These are phyloP conservation scores for Cromileptes altivelis DNA, from an alignment of 2,113 vertebrate species.

Conservation along the genomic window DNA sequence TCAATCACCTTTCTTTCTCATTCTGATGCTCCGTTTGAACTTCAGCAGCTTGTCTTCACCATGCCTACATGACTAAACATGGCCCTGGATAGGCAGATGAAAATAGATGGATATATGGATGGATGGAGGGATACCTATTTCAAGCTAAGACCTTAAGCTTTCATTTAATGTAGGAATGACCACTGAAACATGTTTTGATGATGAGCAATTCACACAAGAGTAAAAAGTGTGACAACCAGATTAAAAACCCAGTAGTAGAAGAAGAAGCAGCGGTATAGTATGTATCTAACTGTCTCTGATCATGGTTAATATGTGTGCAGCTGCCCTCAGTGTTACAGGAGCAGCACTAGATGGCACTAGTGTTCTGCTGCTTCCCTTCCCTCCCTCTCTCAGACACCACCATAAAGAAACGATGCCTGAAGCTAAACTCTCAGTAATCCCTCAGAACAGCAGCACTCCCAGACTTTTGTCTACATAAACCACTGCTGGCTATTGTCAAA, in stretches of 20 bases:
- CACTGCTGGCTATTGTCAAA: slow-evolving; percentile 26
- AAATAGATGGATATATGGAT: no score
- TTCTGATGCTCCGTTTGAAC: no score
- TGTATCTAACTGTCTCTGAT: not conserved
- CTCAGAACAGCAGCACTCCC: slow-evolving; percentile 24
- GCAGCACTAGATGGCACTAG: slow-evolving; percentile 67
- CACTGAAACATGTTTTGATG: no score
- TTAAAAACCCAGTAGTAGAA: not conserved
- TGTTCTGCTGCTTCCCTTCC: not conserved
- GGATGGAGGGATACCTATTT: no score
- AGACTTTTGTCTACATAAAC: slow-evolving; percentile 34
- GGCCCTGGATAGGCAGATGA: no score
- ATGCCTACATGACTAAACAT: no score
- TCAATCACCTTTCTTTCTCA: no score
- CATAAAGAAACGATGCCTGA: slow-evolving; percentile 30
- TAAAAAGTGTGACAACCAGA: no score
- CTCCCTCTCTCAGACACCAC: not conserved
- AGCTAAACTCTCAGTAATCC: slow-evolving; percentile 57
- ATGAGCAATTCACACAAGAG: no score
- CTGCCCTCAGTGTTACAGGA: not conserved
- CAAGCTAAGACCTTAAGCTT: no score
- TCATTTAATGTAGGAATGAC: no score
- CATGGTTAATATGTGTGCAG: not conserved
- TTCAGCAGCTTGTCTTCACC: no score
- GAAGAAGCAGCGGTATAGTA: not conserved